Evolutionary conservation across 2,888 invertebrate genomes (phyloP).

Genomic region (Xanthorhoe spadicearia): DNA sequence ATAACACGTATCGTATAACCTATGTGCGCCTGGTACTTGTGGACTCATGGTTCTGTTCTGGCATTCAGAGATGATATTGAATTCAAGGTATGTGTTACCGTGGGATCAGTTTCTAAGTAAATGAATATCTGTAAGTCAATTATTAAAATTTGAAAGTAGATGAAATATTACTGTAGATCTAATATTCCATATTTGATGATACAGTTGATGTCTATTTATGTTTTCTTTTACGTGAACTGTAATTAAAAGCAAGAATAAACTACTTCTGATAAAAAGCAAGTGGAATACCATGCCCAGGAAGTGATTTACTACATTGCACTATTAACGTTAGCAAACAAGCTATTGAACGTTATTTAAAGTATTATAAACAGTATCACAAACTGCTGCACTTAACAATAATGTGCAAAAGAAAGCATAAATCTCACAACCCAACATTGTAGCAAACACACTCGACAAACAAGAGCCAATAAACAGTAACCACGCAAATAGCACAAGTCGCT

Average conservation of each 20-base stretch:
- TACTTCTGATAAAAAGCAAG: not conserved
- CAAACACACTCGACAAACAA: slow-evolving; percentile 15
- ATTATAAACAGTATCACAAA: slow-evolving; percentile 13
- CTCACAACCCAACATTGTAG: slow-evolving; percentile 21
- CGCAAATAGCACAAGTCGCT: slow-evolving; percentile 26
- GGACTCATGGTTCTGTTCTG: slow-evolving; percentile 38
- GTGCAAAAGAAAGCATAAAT: slow-evolving; percentile 23
- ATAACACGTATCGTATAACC: slow-evolving; percentile 41
- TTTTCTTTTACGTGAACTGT: not conserved
- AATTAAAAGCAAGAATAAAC: not conserved
- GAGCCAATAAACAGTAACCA: slow-evolving; percentile 9
- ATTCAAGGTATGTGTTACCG: slow-evolving; percentile 44
- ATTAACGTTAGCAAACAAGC: slow-evolving; percentile 12
- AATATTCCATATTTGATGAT: not conserved
- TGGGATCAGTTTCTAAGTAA: slow-evolving; percentile 26
- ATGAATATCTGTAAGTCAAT: not conserved
- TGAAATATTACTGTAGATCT: not conserved
- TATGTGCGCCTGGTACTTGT: slow-evolving; percentile 26
- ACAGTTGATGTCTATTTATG: not conserved
- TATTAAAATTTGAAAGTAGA: not conserved
- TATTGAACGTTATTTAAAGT: slow-evolving; percentile 9
- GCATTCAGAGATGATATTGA: slow-evolving; percentile 46
- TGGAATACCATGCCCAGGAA: slow-evolving; percentile 5
- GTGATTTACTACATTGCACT: slow-evolving; percentile 14
- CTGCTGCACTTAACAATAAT: slow-evolving; percentile 12